A percentile compares a stretch with the other conserved stretches of the same genome.
phyloP scores from a whole-genome alignment of 2,113 vertebrate species.

The Merops nubicus region DNA sequence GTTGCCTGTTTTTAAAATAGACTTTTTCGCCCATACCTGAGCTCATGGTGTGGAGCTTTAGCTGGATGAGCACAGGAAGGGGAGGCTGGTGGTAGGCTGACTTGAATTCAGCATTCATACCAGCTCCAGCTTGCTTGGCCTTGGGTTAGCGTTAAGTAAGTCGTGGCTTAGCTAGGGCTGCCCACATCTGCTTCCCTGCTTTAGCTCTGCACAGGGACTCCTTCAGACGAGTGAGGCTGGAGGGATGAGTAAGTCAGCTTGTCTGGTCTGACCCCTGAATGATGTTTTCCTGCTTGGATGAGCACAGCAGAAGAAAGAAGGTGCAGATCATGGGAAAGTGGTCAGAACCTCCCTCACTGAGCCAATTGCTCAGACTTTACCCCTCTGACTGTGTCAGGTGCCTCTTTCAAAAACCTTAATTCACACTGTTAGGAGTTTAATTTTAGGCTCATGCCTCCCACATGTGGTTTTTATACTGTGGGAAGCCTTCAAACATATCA shows the following conservation, averaged over 20 bases:
- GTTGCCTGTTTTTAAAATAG: not conserved
- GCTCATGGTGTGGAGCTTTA: not conserved
- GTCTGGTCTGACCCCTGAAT: not conserved
- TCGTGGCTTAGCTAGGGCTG: not conserved
- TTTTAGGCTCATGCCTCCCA: slow-evolving; percentile 55
- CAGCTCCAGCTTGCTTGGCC: not conserved
- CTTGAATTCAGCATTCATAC: not conserved
- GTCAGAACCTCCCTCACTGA: not conserved
- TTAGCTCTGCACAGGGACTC: fast-evolving
- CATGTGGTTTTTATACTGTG: slow-evolving; percentile 68
- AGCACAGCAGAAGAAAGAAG: not conserved
- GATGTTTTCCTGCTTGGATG: slow-evolving; percentile 14
- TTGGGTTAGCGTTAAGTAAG: fast-evolving
- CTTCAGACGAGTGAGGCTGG: not conserved
- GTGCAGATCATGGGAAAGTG: slow-evolving; percentile 46
- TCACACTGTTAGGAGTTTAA: slow-evolving; percentile 49
- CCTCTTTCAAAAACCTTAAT: slow-evolving; percentile 42
- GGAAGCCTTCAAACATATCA: slow-evolving; percentile 63
- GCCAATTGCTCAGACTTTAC: slow-evolving; percentile 47
- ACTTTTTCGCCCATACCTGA: not conserved
- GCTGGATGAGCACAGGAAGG: not conserved
- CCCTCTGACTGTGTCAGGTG: slow-evolving; percentile 46
- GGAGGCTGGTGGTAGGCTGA: not conserved
- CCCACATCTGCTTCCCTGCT: not conserved
- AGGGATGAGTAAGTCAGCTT: not conserved